Evolutionary conservation across 2,888 invertebrate genomes (phyloP), one percentile per base, ranked within the genome.

Genomic region (Actias luna): DNA sequence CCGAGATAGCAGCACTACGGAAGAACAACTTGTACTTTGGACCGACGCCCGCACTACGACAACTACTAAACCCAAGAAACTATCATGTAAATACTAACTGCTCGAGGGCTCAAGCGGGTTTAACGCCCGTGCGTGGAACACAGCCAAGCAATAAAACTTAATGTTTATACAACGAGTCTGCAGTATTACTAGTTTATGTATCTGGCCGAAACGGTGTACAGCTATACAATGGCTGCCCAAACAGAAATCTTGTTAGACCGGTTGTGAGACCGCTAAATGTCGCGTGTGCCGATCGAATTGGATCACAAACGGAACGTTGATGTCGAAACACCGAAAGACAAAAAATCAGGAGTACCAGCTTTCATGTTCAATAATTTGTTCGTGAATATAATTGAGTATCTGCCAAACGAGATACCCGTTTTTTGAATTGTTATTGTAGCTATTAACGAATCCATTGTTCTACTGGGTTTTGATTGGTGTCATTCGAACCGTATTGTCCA

Each of bases 81-180:
- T 78, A 80, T 80, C 79, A 77, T 83, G 86, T 85, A 86, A 87
- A 88, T 84, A 87, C 84, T 76, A 80, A 79, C 80, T 76, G 85
- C 85, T 81, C 73, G 74, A 80, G 82, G 82, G 83, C 82, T 85
- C 77, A 76, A 75, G 78, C 80, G 82, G 85, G 86, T 85, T 89
- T 87, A 87, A 88, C 85, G 84, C 81, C 82, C 85, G 79, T 84
- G 87, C 87, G 88, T 92, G 92, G 92, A 92, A 89, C 88, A 85
- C 80, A 85, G 92, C 92, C 92, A 92, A 92, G 87, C 89, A 88
- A 91, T 92, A 91, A 92, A 91, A 89, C 87, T 87, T 87, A 84
- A 88, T 90, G 92, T 91, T 90, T 88, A 86, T 87, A 88, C 82
- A 84, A 79, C 81, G 79, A 86, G 84, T 86, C 85, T 79, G 84